Base-by-base conservation (phyloP, 2,888 invertebrate species). In the Ectemnius continuus region DNA sequence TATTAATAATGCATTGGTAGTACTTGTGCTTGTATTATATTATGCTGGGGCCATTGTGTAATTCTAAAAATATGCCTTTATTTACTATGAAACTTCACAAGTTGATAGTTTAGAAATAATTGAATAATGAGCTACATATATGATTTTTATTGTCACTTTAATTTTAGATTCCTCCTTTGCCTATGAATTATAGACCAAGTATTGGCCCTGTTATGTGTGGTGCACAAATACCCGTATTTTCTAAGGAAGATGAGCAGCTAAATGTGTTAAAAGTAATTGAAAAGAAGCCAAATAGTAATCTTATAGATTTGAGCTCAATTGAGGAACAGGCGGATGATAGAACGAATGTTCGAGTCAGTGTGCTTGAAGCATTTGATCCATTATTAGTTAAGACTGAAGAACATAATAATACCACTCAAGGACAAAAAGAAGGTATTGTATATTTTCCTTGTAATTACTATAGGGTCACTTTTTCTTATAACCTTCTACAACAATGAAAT, bases 301-400 rank as follows among this genome's bases (percentile, higher is more conserved):
- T 94, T 68, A 94, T 94, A 84, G 93, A 94, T 89, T 89, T 94
- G 80, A 92, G 92, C 66, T 91, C 91, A 63, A 91, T 89, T 62
- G 91, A 52, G 13, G 52, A 91, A 80, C 81, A 85, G 78, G 74
- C 86, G 23, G 92, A 92, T 69, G 92, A 92, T 84, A 92, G 90
- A 76, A 91, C 91, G 80, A 93, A 92, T 83, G 93, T 92, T 58
- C 90, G 93, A 79, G 93, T 93, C 66, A 96, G 96, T 92, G 95
- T 97, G 86, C 91, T 97, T 86, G 96, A 97, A 91, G 96, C 96
- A 76, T 97, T 97, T 91, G 97, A 97, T 93, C 97, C 97, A 61
- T 92, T 97, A 89, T 92, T 96, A 86, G 93, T 92, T 61, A 92
- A 92, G 86, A 92, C 93, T 86, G 94, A 94, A 81, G 92, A 92